Evolutionary conservation across 2,797 vertebrate species (phyloP), one percentile per base, ranked within the genome.

Genomic region (Coregonus ussuriensis): DNA sequence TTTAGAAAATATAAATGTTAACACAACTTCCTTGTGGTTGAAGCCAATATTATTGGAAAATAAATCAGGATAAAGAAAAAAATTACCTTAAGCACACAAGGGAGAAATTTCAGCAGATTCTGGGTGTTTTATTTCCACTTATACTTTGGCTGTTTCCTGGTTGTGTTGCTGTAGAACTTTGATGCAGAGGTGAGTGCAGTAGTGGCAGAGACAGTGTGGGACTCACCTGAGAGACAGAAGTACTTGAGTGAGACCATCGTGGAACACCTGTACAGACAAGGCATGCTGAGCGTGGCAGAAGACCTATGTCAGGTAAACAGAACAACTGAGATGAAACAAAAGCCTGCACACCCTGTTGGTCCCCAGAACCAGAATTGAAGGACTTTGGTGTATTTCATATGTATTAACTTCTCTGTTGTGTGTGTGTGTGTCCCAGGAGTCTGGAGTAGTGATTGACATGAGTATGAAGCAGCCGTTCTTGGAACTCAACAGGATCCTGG

Each of bases 401-500:
- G 29, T 37, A 62, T 52, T 33, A 59, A 9, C 16, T 11, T 47
- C 11, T 13, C 13, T 75, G 15, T 37, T 68, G 16, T 66, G 11
- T 84, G 11, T 81, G 11, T 81, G 9, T 13, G 11, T 47, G 65
- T 84, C 78, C 16, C 73, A 96, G 95, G 95, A 96, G 86, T 96
- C 95, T 29, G 95, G 95, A 56, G 94, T 97, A 74, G 94, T 95
- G 76, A 96, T 97, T 85, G 96, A 97, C 84, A 94, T 96, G 95
- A 96, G 95, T 87, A 96, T 97, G 93, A 97, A 97, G 89, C 96
- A 97, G 88, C 96, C 96, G 62, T 97, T 97, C 83, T 89, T 97
- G 81, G 96, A 97, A 86, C 89, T 97, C 76, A 97, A 97, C 90
- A 91, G 96, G 84, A 97, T 97, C 83, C 89, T 97, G 62, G 96